Percentiles rank a stretch among this genome's conserved stretches.
These are phyloP conservation scores for Oncorhynchus masou DNA, from an alignment of 2,113 vertebrate genomes.

Conservation along the genomic window DNA sequence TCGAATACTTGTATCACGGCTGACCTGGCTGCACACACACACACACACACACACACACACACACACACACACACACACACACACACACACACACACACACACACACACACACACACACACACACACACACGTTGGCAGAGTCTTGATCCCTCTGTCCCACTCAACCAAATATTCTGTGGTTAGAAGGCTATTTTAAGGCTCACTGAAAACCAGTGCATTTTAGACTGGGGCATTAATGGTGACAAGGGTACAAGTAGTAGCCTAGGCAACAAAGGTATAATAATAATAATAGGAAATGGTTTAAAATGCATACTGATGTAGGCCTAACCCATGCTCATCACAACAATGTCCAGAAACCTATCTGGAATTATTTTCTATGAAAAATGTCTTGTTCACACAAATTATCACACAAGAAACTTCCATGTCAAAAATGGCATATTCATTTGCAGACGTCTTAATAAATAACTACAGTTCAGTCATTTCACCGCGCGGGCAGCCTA, in stretches of 20 bases:
- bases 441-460: background rate
- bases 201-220: slow-evolving; percentile 56
- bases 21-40: too few relatives aligned
- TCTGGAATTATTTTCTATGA: background rate
- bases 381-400: background rate
- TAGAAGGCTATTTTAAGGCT: slow-evolving; percentile 64
- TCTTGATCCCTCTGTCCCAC: slow-evolving; percentile 53
- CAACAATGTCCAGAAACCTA: slow-evolving; percentile 39
- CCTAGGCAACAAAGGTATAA: too few relatives aligned
- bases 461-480: background rate
- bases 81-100: slow-evolving; percentile 2
- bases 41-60: background rate
- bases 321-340: too few relatives aligned
- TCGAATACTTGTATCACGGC: too few relatives aligned
- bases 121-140: slow-evolving; percentile 64
- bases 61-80: slow-evolving; percentile 46
- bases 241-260: slow-evolving; percentile 33
- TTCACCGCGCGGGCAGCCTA: background rate
- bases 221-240: background rate
- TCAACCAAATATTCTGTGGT: slow-evolving; percentile 68
- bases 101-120: slow-evolving; percentile 6
- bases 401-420: background rate
- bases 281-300: too few relatives aligned
- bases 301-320: too few relatives aligned
- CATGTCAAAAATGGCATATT: background rate